These are phyloP conservation scores for Actinia equina DNA, from an alignment of 64 coral and sea anemone species.

Conservation along the genomic window DNA sequence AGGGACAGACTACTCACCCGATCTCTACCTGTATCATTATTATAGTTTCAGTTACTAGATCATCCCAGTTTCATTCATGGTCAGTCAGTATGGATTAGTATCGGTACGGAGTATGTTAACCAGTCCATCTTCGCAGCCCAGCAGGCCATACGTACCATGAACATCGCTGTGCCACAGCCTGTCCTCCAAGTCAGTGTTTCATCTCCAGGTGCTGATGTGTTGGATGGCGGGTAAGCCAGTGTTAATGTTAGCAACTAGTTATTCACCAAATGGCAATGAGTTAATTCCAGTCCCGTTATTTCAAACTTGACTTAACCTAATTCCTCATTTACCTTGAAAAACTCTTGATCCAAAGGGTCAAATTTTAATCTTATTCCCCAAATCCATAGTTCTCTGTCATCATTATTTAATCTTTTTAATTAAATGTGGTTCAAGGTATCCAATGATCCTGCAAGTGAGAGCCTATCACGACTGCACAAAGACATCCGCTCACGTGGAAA, in stretches of 20 bases:
- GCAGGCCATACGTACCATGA: constrained; percentile 26
- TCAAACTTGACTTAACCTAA: too few relatives aligned
- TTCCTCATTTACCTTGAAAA: too few relatives aligned
- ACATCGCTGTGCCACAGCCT: constrained; percentile 38
- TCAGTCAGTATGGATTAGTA: constrained; percentile 54
- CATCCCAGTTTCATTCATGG: constrained; percentile 41
- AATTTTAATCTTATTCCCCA: too few relatives aligned
- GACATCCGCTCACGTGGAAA: background rate
- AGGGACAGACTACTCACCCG: too few relatives aligned
- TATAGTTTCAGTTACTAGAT: constrained; percentile 66
- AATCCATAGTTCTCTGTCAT: too few relatives aligned
- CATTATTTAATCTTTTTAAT: background rate
- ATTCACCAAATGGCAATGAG: too few relatives aligned
- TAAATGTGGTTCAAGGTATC: background rate
- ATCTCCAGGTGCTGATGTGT: background rate
- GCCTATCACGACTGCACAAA: background rate
- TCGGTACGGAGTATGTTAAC: constrained; percentile 63
- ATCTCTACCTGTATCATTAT: background rate
- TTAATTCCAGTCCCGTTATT: too few relatives aligned
- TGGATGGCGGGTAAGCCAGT: background rate
- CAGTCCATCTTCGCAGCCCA: constrained; percentile 60
- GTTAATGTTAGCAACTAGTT: too few relatives aligned
- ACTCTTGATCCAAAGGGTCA: too few relatives aligned
- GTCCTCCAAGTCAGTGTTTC: constrained; percentile 20
- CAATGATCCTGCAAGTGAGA: constrained; percentile 2